Evolutionary conservation across 2,113 vertebrate genomes (phyloP).

Genomic region (Rostratula benghalensis): DNA sequence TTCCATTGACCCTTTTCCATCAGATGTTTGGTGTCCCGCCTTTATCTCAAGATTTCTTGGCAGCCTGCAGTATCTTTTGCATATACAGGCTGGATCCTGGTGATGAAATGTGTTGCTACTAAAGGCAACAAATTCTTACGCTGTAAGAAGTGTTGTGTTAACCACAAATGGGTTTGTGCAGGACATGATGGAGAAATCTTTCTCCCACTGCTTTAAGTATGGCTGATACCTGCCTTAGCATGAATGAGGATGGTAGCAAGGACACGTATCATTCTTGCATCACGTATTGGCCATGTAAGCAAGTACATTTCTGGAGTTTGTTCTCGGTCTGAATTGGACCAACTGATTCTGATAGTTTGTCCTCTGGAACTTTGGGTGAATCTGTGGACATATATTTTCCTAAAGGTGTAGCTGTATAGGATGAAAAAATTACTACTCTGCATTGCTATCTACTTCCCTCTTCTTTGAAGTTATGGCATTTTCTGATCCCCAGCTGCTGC

Average conservation of each 20-base stretch:
- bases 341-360: not conserved
- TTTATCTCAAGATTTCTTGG: slow-evolving; percentile 6
- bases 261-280: not conserved
- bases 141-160: not conserved
- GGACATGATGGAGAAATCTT: not conserved
- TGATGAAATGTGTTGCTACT: not conserved
- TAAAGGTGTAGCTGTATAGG: not conserved
- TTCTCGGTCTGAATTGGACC: not conserved
- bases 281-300: fast-evolving
- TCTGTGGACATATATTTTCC: not conserved
- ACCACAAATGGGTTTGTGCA: not conserved
- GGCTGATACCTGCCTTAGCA: not conserved
- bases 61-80: not conserved
- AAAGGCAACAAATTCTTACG: not conserved
- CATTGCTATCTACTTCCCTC: not conserved
- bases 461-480: not conserved
- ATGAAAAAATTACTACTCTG: not conserved
- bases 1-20: slow-evolving; percentile 18
- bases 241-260: not conserved
- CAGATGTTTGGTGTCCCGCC: not conserved
- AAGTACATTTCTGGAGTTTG: not conserved
- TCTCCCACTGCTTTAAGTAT: not conserved
- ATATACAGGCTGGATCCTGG: not conserved
- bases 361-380: not conserved
- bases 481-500: not conserved